phyloP scores from a whole-genome alignment of 2,888 invertebrate genomes.

The Amphipyra berbera region DNA sequence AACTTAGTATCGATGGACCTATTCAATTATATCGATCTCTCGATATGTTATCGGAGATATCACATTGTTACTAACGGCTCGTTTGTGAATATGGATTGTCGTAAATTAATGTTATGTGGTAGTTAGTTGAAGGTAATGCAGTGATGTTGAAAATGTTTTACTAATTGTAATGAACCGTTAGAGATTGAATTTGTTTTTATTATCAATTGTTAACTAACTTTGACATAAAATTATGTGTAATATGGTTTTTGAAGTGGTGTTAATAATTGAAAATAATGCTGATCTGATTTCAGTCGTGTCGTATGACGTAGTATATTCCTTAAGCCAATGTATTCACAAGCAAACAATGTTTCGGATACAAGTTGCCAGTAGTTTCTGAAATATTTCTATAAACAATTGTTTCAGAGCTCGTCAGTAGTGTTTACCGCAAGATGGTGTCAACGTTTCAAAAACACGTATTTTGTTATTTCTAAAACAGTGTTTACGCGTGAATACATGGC shows the following conservation, averaged over 20 bases:
- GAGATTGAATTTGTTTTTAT: neutral
- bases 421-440: no score
- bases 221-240: no score
- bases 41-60: constrained; percentile 42
- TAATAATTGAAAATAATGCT: neutral
- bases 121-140: constrained; percentile 16
- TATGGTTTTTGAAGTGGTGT: neutral
- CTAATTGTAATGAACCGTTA: neutral
- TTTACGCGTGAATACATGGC: no score
- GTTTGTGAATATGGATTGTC: constrained; percentile 35
- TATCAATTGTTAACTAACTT: neutral
- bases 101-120: constrained; percentile 32
- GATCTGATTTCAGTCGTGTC: neutral
- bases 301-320: neutral
- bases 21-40: constrained; percentile 38
- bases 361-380: no score
- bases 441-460: no score
- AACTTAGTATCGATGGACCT: constrained; percentile 55
- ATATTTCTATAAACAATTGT: no score
- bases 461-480: no score
- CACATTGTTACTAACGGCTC: constrained; percentile 28
- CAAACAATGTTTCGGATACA: no score
- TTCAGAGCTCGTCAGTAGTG: no score
- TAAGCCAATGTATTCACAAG: no score
- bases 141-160: constrained; percentile 33